Percentiles rank a stretch among this genome's conserved stretches.
These are phyloP conservation scores for Nycticebus coucang DNA, from an alignment of 2,113 vertebrate genomes.

Conservation along the genomic window DNA sequence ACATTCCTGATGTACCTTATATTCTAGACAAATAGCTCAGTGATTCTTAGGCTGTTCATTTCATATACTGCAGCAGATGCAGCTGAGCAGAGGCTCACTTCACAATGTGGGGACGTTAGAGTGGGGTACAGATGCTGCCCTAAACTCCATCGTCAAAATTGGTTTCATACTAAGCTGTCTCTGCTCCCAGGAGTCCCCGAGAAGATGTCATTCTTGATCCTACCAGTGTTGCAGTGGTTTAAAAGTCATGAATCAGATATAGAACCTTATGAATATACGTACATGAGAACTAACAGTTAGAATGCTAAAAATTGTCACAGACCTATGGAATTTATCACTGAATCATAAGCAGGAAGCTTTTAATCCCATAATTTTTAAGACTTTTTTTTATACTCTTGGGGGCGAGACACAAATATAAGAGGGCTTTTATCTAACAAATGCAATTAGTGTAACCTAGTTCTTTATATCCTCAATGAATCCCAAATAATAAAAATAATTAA, in stretches of 20 bases:
- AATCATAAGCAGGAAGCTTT: not conserved
- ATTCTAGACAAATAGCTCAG: not conserved
- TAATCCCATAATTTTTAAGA: not conserved
- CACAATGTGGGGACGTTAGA: fast-evolving
- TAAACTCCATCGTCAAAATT: not conserved
- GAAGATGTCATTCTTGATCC: not conserved
- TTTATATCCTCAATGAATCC: too few relatives aligned
- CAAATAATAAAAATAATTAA: too few relatives aligned
- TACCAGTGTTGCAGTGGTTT: not conserved
- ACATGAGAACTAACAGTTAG: slow-evolving; percentile 13
- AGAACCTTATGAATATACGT: not conserved
- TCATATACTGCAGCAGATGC: not conserved
- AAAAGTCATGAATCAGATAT: not conserved
- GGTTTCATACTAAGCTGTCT: not conserved
- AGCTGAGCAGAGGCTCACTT: not conserved
- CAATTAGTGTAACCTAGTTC: too few relatives aligned
- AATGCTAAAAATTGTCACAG: not conserved
- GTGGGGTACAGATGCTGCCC: not conserved
- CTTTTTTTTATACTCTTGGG: not conserved
- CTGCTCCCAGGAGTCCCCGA: not conserved
- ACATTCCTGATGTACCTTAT: not conserved
- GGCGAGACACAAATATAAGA: too few relatives aligned
- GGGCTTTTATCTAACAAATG: too few relatives aligned
- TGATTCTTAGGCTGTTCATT: not conserved
- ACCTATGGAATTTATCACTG: not conserved